Evolutionary conservation across 2,888 invertebrate species (phyloP).

Genomic region (Epirrita christyi): DNA sequence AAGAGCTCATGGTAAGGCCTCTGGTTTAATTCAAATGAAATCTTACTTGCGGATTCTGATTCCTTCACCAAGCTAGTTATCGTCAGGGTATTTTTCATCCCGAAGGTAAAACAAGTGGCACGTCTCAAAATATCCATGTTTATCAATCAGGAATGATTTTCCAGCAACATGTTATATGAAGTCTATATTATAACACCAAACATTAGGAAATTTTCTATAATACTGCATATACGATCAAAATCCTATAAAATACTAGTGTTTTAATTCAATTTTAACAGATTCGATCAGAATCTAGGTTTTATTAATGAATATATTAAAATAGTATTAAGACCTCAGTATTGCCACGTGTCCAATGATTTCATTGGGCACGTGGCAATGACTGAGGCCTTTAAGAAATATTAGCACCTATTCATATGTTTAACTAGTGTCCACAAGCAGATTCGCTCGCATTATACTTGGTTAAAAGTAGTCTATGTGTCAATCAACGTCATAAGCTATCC

Average conservation of each 20-base stretch:
- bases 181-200: constrained; percentile 14
- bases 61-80: constrained; percentile 41
- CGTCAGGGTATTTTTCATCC: constrained; percentile 37
- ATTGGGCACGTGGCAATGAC: constrained; percentile 43
- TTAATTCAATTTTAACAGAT: constrained; percentile 34
- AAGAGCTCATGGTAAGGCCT: too few species aligned
- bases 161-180: constrained; percentile 19
- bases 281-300: constrained; percentile 49
- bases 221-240: constrained; percentile 54
- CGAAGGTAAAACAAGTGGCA: constrained; percentile 29
- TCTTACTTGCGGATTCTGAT: constrained; percentile 55
- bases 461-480: too few species aligned
- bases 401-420: neutral
- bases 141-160: constrained; percentile 43
- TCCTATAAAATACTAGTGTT: constrained; percentile 55
- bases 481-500: too few species aligned
- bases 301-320: constrained; percentile 56
- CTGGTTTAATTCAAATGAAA: neutral
- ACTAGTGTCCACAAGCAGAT: too few species aligned
- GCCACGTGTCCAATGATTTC: too few species aligned
- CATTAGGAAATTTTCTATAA: constrained; percentile 13
- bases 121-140: constrained; percentile 45
- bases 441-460: too few species aligned
- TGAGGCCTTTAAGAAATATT: constrained; percentile 1
- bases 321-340: constrained; percentile 46